Evolutionary conservation across 1,140 invertebrate genomes (phyloP), one percentile per base, ranked within the genome.

Genomic region (Aphaenogaster ashmeadi): DNA sequence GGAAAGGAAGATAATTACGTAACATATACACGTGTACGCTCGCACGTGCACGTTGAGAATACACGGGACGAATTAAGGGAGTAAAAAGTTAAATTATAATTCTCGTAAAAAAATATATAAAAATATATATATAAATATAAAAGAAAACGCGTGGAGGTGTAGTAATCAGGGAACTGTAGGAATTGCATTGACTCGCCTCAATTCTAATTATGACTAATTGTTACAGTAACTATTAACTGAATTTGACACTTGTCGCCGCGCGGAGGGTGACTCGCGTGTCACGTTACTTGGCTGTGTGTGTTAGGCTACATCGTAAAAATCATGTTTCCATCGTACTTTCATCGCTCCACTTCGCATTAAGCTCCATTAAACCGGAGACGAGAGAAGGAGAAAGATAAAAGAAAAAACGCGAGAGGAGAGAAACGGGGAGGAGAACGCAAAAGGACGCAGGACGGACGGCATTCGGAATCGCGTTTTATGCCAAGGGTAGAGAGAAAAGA

Each of bases 221-320:
- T 91, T 91, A 90, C 87, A 85, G 80, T 92, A 92, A 91, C 84
- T 88, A 91, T 91, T 52, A 89, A 91, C 91, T 91, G 87, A 94
- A 92, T 93, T 93, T 84, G 91, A 93, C 92, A 92, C 92, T 88
- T 85, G 90, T 92, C 88, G 87, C 86, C 86, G 77, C 71, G 67
- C 67, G 81, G 64, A 74, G 50, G 33, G 66, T 91, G 78, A 75
- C 77, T 85, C 71, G 88, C 87, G 92, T 93, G 93, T 94, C 93
- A 92, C 92, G 91, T 93, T 93, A 94, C 93, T 95, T 95, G 95
- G 94, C 95, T 95, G 94, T 95, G 94, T 94, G 94, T 93, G 93
- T 93, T 95, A 95, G 93, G 92, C 91, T 94, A 95, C 94, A 92
- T 94, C 91, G 90, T 93, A 87, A 81, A 80, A 91, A 88, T 93